Evolutionary conservation across 2,888 invertebrate genomes (phyloP).

Genomic region (Drosophila ezoana): DNA sequence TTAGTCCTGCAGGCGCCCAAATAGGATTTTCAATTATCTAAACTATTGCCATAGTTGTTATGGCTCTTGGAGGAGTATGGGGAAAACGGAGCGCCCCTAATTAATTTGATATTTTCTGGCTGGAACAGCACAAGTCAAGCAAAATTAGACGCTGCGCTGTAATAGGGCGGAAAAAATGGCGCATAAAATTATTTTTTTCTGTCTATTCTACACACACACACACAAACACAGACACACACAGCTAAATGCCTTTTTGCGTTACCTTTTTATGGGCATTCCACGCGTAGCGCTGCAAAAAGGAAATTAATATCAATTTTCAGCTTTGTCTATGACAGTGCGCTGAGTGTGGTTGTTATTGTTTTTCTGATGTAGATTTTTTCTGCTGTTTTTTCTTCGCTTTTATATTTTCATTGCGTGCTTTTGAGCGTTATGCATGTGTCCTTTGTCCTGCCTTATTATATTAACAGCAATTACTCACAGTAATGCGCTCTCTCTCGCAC

Average conservation of each 20-base stretch:
- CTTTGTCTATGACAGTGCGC: slow-evolving; percentile 65
- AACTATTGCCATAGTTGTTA: slow-evolving; percentile 22
- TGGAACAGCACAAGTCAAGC: slow-evolving; percentile 29
- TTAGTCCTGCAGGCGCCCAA: slow-evolving; percentile 9
- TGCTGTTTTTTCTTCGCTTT: slow-evolving; percentile 30
- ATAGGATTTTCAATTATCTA: slow-evolving; percentile 52
- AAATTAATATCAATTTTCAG: slow-evolving; percentile 80
- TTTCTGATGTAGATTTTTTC: slow-evolving; percentile 41
- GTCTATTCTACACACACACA: slow-evolving; percentile 10
- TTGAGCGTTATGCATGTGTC: slow-evolving; percentile 63
- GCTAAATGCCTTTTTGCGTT: slow-evolving; percentile 38
- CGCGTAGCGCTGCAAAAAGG: slow-evolving; percentile 39
- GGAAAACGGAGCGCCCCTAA: slow-evolving; percentile 61
- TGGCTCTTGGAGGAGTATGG: slow-evolving; percentile 31
- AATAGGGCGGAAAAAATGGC: slow-evolving; percentile 57
- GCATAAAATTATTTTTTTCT: slow-evolving; percentile 38
- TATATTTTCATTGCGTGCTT: slow-evolving; percentile 72
- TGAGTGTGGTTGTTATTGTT: slow-evolving; percentile 28
- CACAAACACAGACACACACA: slow-evolving; percentile 9
- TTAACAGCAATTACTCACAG: slow-evolving; percentile 79
- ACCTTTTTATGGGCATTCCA: slow-evolving; percentile 69
- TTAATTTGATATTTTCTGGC: slow-evolving; percentile 72
- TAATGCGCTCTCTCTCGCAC: slow-evolving; percentile 54
- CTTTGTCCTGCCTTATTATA: slow-evolving; percentile 60
- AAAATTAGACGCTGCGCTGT: slow-evolving; percentile 38